Evolutionary conservation across 2,888 invertebrate genomes (phyloP).

Genomic region (Lasioglossum vierecki): DNA sequence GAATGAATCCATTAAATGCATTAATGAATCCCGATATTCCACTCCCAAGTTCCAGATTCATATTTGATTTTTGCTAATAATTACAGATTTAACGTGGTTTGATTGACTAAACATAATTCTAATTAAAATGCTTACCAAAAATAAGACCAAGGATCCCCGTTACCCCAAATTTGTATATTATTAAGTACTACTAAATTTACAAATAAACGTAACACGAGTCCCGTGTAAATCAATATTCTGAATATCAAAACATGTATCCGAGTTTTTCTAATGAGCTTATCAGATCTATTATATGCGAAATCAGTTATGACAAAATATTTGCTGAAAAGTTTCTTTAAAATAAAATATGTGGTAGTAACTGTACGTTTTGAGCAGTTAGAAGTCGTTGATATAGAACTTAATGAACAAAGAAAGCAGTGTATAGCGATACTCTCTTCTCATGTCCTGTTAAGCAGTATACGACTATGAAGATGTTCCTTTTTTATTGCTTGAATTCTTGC

Average conservation of each 20-base stretch:
- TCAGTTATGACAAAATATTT: constrained; percentile 39
- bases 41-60: constrained; percentile 48
- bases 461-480: constrained; percentile 49
- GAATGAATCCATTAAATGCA: constrained; percentile 56
- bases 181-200: constrained; percentile 46
- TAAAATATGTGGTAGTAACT: constrained; percentile 37
- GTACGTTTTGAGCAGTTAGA: constrained; percentile 41
- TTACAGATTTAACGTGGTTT: constrained; percentile 55
- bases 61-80: constrained; percentile 58
- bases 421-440: constrained; percentile 32
- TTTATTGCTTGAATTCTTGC: constrained; percentile 59
- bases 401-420: constrained; percentile 27
- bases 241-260: constrained; percentile 48
- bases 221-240: constrained; percentile 31
- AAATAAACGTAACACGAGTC: constrained; percentile 40
- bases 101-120: constrained; percentile 62
- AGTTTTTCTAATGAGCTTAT: constrained; percentile 28
- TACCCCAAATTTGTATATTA: constrained; percentile 59
- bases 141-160: constrained; percentile 69
- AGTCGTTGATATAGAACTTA: constrained; percentile 42
- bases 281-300: constrained; percentile 34
- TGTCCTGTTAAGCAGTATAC: constrained; percentile 46
- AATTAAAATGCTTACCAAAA: constrained; percentile 64
- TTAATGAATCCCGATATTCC: constrained; percentile 48
- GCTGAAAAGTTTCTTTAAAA: constrained; percentile 42